Percentiles rank a stretch among this genome's conserved stretches.
These are phyloP conservation scores for Sinocyclocheilus anshuiensis DNA, from an alignment of 2,113 vertebrate species.

Conservation along the genomic window DNA sequence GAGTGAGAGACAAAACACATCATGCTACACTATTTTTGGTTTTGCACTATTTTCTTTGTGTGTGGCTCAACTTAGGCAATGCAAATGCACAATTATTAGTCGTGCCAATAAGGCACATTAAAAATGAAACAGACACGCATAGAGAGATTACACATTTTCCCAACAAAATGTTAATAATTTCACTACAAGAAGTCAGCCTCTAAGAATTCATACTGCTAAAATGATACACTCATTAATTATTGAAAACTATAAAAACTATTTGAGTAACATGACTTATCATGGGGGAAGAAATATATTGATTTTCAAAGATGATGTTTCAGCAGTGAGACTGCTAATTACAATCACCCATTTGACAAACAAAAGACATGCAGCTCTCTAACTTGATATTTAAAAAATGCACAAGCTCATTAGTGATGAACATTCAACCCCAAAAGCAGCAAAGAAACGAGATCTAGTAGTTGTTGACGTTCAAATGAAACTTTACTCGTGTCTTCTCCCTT, in stretches of 20 bases:
- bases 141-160: constrained; percentile 14
- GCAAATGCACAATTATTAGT: not conserved
- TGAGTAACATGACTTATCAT: constrained; percentile 31
- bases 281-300: not conserved
- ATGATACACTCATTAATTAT: constrained; percentile 30
- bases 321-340: constrained; percentile 1
- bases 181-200: not conserved
- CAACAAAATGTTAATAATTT: constrained; percentile 7
- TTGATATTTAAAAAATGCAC: not conserved
- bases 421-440: too few species aligned
- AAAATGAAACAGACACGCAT: not conserved
- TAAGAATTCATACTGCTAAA: constrained; percentile 10
- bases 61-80: constrained; percentile 1
- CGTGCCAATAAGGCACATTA: not conserved
- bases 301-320: constrained; percentile 18
- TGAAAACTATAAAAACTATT: constrained; percentile 27
- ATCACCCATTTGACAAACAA: not conserved
- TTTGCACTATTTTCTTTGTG: not conserved
- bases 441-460: not conserved
- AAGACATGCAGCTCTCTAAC: not conserved
- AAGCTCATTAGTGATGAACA: constrained; percentile 10
- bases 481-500: constrained; percentile 6
- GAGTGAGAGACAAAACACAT: not conserved
- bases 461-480: constrained; percentile 39
- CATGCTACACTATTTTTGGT: not conserved